phyloP scores from a whole-genome alignment of 2,888 invertebrate genomes.

The Leistus spinibarbis region DNA sequence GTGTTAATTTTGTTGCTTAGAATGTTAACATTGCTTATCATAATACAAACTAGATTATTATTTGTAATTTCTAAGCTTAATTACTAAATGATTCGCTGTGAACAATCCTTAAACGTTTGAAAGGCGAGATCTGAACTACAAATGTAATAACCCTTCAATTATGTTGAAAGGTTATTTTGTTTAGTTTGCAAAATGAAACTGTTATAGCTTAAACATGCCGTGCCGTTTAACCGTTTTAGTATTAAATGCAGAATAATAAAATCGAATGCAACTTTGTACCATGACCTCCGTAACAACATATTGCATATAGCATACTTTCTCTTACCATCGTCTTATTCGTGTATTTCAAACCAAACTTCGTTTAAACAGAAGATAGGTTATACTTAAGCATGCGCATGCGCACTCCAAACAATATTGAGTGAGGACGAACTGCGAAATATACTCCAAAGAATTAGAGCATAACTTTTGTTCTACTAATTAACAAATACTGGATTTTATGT shows the following conservation, averaged over 20 bases:
- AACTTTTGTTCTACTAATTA: neutral
- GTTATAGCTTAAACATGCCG: neutral
- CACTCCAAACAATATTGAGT: too few relatives aligned
- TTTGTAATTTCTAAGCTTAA: too few relatives aligned
- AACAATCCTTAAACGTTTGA: neutral
- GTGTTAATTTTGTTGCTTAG: too few relatives aligned
- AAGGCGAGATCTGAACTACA: neutral
- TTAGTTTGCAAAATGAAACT: neutral
- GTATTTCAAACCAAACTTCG: neutral
- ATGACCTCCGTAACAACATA: conserved; percentile 1
- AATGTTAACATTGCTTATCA: too few relatives aligned
- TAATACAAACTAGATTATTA: too few relatives aligned
- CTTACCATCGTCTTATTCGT: neutral
- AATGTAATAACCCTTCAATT: neutral
- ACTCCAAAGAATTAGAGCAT: neutral
- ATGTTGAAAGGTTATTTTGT: neutral
- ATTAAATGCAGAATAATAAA: neutral
- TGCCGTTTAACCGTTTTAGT: too few relatives aligned
- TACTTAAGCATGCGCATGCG: neutral
- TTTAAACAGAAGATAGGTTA: neutral
- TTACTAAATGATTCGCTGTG: too few relatives aligned
- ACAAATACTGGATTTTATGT: neutral
- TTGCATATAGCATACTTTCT: neutral
- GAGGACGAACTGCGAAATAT: conserved; percentile 6
- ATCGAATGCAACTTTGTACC: neutral